A percentile compares a stretch with the other conserved stretches of the same genome.
phyloP scores from a whole-genome alignment of 2,113 vertebrate species.

The Oreocharis arfaki region DNA sequence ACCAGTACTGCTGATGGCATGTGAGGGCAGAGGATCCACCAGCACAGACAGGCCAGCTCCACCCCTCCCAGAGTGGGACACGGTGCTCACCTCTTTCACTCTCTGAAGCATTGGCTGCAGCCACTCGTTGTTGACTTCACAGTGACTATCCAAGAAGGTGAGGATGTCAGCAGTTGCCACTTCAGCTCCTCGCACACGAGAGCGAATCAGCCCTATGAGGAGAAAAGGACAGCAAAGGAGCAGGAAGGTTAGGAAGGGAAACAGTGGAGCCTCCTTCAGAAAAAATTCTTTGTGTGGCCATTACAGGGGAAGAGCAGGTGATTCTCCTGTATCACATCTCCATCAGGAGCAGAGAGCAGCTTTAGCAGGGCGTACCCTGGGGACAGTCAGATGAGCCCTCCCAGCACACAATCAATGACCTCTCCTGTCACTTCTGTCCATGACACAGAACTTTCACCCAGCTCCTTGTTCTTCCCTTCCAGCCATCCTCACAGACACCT shows the following conservation, averaged over 20 bases:
- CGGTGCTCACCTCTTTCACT: slow-evolving; percentile 86
- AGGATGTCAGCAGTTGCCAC: slow-evolving; percentile 84
- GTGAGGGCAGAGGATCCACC: neutral
- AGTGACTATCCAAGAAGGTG: slow-evolving; percentile 97
- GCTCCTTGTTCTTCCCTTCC: neutral
- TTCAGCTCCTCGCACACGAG: slow-evolving; percentile 90
- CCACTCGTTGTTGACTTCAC: slow-evolving; percentile 95
- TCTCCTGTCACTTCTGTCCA: neutral
- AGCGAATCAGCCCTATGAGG: slow-evolving; percentile 88
- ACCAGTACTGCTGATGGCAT: neutral
- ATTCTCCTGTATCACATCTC: neutral
- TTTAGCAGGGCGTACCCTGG: neutral
- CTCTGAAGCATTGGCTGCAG: slow-evolving; percentile 96
- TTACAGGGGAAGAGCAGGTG: neutral
- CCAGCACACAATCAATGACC: neutral
- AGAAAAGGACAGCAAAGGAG: neutral
- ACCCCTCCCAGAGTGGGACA: neutral
- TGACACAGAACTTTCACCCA: neutral
- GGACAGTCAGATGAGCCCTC: neutral
- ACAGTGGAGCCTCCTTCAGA: neutral
- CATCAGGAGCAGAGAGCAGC: neutral
- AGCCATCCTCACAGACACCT: neutral
- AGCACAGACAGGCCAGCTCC: neutral
- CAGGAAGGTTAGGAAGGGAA: neutral
- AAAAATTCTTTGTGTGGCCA: neutral